These are phyloP conservation scores for Drosophila takahashii DNA, from an alignment of 1,140 invertebrate species.

Conservation along the genomic window DNA sequence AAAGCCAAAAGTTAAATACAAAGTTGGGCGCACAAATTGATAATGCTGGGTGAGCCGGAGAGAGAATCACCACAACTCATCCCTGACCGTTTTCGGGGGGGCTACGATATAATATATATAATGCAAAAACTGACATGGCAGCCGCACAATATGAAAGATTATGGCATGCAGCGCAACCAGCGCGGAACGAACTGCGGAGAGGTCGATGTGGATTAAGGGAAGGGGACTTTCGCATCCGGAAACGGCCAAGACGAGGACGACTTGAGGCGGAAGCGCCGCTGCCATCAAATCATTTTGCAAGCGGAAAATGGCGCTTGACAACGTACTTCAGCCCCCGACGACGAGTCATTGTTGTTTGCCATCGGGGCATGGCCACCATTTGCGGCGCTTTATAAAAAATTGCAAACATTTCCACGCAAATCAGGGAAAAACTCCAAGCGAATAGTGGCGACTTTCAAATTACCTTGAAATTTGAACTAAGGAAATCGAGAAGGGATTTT, in stretches of 20 bases:
- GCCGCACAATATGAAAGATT: constrained; percentile 73
- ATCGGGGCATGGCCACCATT: constrained; percentile 57
- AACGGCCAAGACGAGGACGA: constrained; percentile 35
- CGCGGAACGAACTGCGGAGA: constrained; percentile 49
- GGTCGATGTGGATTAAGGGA: constrained; percentile 1
- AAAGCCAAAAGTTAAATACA: constrained; percentile 81
- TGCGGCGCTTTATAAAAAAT: constrained; percentile 62
- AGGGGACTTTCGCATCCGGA: neutral
- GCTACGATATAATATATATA: constrained; percentile 28
- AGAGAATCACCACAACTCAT: constrained; percentile 14
- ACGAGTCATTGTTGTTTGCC: constrained; percentile 51
- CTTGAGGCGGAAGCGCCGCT: constrained; percentile 69
- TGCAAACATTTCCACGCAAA: constrained; percentile 42
- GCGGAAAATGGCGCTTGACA: constrained; percentile 75
- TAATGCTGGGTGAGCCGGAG: constrained; percentile 46
- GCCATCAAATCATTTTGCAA: constrained; percentile 83
- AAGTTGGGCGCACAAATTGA: constrained; percentile 81
- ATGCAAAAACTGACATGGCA: constrained; percentile 69
- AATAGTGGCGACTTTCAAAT: constrained; percentile 4
- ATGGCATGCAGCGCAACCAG: constrained; percentile 72
- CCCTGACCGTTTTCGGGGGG: neutral
- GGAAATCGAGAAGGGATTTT: no score
- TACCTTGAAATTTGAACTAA: neutral
- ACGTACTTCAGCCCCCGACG: constrained; percentile 25
- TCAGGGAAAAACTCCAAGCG: constrained; percentile 24